A percentile compares a stretch with the other conserved stretches of the same genome.
These are phyloP conservation scores for Rhizomys pruinosus DNA, from an alignment of 2,113 vertebrate species.

Conservation along the genomic window DNA sequence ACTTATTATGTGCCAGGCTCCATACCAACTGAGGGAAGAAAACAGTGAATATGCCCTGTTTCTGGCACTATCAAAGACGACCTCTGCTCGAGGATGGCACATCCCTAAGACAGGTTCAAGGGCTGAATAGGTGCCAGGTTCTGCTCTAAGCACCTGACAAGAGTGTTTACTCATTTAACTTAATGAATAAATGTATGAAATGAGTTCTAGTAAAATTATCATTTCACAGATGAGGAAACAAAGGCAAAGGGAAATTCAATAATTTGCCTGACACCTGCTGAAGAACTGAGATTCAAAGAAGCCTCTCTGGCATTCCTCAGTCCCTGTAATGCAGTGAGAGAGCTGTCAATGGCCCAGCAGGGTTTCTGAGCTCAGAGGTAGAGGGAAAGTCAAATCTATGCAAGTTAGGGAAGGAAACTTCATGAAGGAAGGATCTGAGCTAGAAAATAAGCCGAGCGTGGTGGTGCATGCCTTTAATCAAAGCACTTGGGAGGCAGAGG, in stretches of 20 bases:
- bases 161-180: neutral
- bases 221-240: neutral
- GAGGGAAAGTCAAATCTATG: fast-evolving
- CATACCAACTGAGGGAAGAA: neutral
- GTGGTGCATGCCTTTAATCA: too few relatives aligned
- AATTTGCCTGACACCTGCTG: neutral
- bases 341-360: neutral
- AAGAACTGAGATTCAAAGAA: neutral
- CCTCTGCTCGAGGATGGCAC: neutral
- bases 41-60: neutral
- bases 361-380: neutral
- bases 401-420: neutral
- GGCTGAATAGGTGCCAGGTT: neutral
- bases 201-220: neutral
- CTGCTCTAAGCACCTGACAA: neutral
- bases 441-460: neutral
- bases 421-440: neutral
- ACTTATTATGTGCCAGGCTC: neutral
- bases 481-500: too few relatives aligned
- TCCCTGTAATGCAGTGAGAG: neutral
- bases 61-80: neutral
- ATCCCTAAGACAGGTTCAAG: neutral
- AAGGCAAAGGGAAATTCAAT: neutral
- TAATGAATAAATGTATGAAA: neutral
- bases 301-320: too few relatives aligned